Base-by-base conservation (phyloP, 1,140 invertebrate genomes). In the Whitmania pigra region DNA sequence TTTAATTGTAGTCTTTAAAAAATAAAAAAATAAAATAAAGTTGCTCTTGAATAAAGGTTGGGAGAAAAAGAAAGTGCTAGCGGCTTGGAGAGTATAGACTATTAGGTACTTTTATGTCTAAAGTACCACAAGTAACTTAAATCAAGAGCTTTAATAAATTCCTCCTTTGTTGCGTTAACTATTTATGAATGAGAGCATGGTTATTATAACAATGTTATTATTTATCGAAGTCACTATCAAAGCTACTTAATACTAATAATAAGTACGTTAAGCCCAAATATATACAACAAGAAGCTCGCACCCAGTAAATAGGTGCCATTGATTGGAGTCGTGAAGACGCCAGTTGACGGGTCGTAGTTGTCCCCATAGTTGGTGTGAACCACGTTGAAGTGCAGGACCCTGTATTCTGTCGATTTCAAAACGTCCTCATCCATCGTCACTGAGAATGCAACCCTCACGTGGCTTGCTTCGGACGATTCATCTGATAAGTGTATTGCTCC, bases 341-440 rank as follows among this genome's bases (percentile, higher is more conserved):
- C 77, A 0, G 73, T 74, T 7, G 54, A 31, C 1, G 36, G 29
- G 36, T 73, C 71, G 70, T 77, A 78, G 9, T 55, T 74, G 54
- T 68, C 72, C 17, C 75, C 77, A 6, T 75, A 40, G 72, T 77
- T 78, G 13, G 75, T 67, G 66, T 76, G 73, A 1, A 78, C 73
- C 15, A 74, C 53, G 73, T 74, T 72, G 66, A 72, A 74, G 25
- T 74, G 36, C 43, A 74, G 43, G 57, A 74, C 63, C 17, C 73
- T 54, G 71, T 74, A 74, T 25, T 72, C 70, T 53, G 36, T 54
- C 2, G 43, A 53, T 9, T 49, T 31, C 22, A 66, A 27, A 27
- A 74, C 53, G 49, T 74, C 70, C 5, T 71, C 31, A 40, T 74
- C 71, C 40, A 72, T 63, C 17, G 70, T 74, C 29, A 67, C 69